Percentiles rank a stretch among this genome's conserved stretches.
phyloP scores from a whole-genome alignment of 2,888 invertebrate genomes.

The Ormyrus nitidulus region DNA sequence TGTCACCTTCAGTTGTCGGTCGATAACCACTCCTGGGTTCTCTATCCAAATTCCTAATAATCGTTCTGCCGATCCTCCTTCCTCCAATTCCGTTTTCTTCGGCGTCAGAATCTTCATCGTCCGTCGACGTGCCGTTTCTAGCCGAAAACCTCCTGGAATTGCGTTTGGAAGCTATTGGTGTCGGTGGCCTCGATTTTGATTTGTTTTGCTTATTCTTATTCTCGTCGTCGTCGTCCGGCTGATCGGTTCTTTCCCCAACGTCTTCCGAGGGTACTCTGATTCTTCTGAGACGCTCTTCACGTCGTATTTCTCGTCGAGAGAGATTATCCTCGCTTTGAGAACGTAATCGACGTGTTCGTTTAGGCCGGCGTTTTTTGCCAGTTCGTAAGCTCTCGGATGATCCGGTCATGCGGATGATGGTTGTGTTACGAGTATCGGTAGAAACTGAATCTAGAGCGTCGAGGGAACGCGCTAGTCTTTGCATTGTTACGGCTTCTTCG shows the following conservation, averaged over 20 bases:
- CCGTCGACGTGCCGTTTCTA: slow-evolving; percentile 72
- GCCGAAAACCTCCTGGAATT: slow-evolving; percentile 71
- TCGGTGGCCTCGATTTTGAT: slow-evolving; percentile 63
- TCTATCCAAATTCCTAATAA: slow-evolving; percentile 64
- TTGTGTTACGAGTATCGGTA: slow-evolving; percentile 61
- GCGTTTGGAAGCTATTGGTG: slow-evolving; percentile 71
- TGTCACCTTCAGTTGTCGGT: slow-evolving; percentile 53
- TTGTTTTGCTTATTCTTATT: slow-evolving; percentile 37
- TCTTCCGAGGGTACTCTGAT: slow-evolving; percentile 11
- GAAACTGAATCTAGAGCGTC: slow-evolving; percentile 67
- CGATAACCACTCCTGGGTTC: slow-evolving; percentile 68
- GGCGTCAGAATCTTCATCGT: slow-evolving; percentile 75
- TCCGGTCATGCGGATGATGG: slow-evolving; percentile 64
- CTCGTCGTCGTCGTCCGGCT: neutral
- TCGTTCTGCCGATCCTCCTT: slow-evolving; percentile 49
- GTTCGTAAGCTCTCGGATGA: slow-evolving; percentile 69
- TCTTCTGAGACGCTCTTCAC: slow-evolving; percentile 61
- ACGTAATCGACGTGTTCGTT: slow-evolving; percentile 58
- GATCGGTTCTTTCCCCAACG: neutral
- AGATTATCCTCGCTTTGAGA: slow-evolving; percentile 70
- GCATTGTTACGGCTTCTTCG: slow-evolving; percentile 86
- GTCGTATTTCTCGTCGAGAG: slow-evolving; percentile 64
- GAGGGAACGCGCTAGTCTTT: slow-evolving; percentile 78
- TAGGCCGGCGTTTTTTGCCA: slow-evolving; percentile 63
- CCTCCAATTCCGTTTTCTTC: neutral